These are phyloP conservation scores for Odontamblyopus rebecca DNA, from an alignment of 2,797 vertebrate genomes.

Conservation along the genomic window DNA sequence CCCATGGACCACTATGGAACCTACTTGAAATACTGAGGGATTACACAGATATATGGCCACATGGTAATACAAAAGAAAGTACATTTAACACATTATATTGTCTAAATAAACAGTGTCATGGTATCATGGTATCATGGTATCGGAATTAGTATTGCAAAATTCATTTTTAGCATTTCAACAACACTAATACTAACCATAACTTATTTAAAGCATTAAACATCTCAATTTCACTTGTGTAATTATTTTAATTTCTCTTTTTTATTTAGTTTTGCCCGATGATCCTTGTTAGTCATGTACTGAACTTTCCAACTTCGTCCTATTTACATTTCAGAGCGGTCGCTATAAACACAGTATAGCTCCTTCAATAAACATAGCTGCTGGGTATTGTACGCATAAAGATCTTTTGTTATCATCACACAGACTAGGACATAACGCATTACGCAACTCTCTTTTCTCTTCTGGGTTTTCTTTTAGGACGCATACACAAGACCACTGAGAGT, in stretches of 20 bases:
- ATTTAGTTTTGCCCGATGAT: background rate
- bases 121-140: too few relatives aligned
- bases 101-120: too few relatives aligned
- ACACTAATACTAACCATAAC: too few relatives aligned
- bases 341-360: conserved; percentile 60
- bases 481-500: conserved; percentile 36
- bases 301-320: conserved; percentile 62
- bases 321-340: conserved; percentile 68
- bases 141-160: too few relatives aligned
- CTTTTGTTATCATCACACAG: conserved; percentile 32
- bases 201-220: background rate
- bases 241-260: background rate
- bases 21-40: too few relatives aligned
- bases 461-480: conserved; percentile 53
- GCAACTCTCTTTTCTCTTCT: conserved; percentile 45
- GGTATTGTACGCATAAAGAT: conserved; percentile 40
- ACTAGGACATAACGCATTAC: conserved; percentile 47
- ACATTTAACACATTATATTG: too few relatives aligned
- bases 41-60: too few relatives aligned
- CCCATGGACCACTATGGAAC: too few relatives aligned
- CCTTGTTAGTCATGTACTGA: conserved; percentile 35
- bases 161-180: too few relatives aligned
- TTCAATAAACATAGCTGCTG: conserved; percentile 45
- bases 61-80: too few relatives aligned
- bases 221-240: background rate